phyloP scores from a whole-genome alignment of 2,888 invertebrate species.

The Tanytarsus gracilentus region DNA sequence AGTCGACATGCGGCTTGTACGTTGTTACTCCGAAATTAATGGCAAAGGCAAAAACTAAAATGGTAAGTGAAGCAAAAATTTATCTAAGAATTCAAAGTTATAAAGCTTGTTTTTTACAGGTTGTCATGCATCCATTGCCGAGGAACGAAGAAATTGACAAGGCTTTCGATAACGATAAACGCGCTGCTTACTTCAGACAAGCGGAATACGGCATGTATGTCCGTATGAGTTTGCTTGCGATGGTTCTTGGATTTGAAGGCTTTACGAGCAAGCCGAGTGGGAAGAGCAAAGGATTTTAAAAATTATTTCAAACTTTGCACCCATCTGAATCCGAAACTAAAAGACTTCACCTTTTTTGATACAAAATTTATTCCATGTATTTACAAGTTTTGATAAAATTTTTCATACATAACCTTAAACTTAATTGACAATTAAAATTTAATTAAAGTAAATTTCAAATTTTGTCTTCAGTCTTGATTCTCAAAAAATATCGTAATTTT shows the following conservation, averaged over 20 bases:
- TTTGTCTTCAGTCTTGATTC: no score
- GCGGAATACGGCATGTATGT: slow-evolving; percentile 98
- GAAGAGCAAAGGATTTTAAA: neutral
- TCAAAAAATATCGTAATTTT: no score
- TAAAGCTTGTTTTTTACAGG: no score
- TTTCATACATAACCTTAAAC: no score
- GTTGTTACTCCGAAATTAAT: slow-evolving; percentile 91
- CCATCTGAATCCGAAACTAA: neutral
- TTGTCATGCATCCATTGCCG: slow-evolving; percentile 93
- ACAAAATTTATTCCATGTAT: no score
- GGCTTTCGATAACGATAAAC: slow-evolving; percentile 90
- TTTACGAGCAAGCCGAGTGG: neutral
- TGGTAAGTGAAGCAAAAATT: no score
- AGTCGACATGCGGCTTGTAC: slow-evolving; percentile 74
- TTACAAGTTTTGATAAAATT: no score
- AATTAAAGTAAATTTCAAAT: no score
- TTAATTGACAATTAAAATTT: no score
- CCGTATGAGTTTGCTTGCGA: slow-evolving; percentile 91
- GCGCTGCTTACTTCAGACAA: slow-evolving; percentile 97
- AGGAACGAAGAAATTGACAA: slow-evolving; percentile 89
- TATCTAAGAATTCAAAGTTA: no score
- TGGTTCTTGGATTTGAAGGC: slow-evolving; percentile 59
- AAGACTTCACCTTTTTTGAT: no score
- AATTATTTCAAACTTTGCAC: no score
- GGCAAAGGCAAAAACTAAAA: slow-evolving; percentile 85